Evolutionary conservation across 2,888 invertebrate genomes (phyloP).

Genomic region (Euclidia mi): DNA sequence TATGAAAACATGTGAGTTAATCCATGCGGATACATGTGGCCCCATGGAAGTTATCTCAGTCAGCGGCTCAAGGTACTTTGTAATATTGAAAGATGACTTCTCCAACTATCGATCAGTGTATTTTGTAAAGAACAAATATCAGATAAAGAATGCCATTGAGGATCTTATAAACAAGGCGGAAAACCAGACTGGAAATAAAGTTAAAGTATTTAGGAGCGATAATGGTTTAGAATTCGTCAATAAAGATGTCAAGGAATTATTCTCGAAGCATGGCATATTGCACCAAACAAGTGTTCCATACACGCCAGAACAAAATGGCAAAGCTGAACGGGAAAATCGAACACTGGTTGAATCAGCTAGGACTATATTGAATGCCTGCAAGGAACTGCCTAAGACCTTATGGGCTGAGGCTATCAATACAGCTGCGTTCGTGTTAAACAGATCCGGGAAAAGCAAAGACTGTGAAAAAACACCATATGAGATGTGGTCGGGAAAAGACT

Average conservation of each 20-base stretch:
- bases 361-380: too few relatives aligned
- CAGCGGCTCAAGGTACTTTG: conserved; percentile 18
- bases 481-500: conserved; percentile 12
- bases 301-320: conserved; percentile 60
- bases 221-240: conserved; percentile 17
- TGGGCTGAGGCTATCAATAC: conserved; percentile 32
- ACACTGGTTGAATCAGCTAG: conserved; percentile 54
- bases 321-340: conserved; percentile 52
- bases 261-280: conserved; percentile 38
- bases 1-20: conserved; percentile 38
- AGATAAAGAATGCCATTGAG: not conserved
- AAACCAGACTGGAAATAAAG: not conserved
- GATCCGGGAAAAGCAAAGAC: not conserved
- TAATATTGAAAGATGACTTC: conserved; percentile 15
- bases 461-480: conserved; percentile 14
- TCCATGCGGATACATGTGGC: conserved; percentile 32
- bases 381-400: conserved; percentile 25
- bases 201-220: conserved; percentile 6
- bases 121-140: conserved; percentile 9
- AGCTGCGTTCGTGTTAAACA: conserved; percentile 15
- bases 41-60: conserved; percentile 15
- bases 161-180: conserved; percentile 3
- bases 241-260: conserved; percentile 28
- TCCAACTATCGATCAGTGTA: conserved; percentile 2
- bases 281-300: conserved; percentile 52